Evolutionary conservation across 2,797 vertebrate species (phyloP), one percentile per base, ranked within the genome.

Genomic region (Pelobates cultripes): DNA sequence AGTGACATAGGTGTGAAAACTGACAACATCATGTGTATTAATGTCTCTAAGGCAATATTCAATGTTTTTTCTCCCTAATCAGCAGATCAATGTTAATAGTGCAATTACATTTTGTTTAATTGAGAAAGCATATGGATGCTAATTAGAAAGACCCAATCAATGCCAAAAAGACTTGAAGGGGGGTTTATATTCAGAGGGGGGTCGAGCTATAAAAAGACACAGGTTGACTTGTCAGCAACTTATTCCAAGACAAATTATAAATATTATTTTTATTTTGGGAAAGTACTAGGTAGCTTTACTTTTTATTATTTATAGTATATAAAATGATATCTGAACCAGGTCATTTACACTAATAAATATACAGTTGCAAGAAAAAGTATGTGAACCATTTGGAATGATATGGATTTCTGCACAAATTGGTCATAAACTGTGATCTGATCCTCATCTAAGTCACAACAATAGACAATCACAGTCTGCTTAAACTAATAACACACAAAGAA

Each of bases 121-220:
- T 79, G 55, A 79, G 71, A 70, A 79, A 79, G 12, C 77, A 75
- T 76, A 83, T 83, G 81, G 76, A 83, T 83, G 81, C 8, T 79
- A 83, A 79, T 79, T 70, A 78, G 66, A 70, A 78, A 79, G 44
- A 66, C 63, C 43, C 42, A 78, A 82, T 77, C 75, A 82, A 73
- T 78, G 76, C 12, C 63, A 53, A 67, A 10, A 70, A 70, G 45
- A 41, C 45, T 28, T 51, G 57, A 42, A 73, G 43, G 75, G 63
- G 9, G 9, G 43, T 10, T 47, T 3, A 45, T 53, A 4, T 81
- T 51, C 66, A 53, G 7, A 41, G 43, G 17, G 4, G 4, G 60
- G 28, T 28, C 28, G 28, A 64, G 60, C 60, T 47, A 79, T 79
- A 51, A 73, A 64, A 66, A 61, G 57, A 57, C 2, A 41, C 10